Conservation (phyloP, 2,113 vertebrate genomes). For the Labeo catla region DNA sequence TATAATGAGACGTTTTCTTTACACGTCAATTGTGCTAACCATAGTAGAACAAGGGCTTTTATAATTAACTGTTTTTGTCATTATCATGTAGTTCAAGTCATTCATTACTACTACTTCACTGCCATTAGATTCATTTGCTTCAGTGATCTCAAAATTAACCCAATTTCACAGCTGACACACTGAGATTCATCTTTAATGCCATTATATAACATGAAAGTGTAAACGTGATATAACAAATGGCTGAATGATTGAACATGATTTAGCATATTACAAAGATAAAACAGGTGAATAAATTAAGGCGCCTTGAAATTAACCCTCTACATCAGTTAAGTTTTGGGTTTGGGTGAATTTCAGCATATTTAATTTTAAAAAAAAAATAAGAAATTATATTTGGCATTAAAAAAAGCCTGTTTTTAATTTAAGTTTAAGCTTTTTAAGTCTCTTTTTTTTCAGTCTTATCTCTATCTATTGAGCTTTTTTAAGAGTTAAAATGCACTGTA, state of each 20-base stretch:
- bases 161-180: constrained; percentile 10
- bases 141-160: constrained; percentile 5
- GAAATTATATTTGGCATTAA: not conserved
- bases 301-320: not conserved
- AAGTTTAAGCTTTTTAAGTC: too few species aligned
- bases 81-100: not conserved
- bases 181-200: not conserved
- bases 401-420: not conserved
- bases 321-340: not conserved
- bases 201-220: not conserved
- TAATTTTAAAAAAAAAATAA: not conserved
- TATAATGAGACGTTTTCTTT: constrained; percentile 4
- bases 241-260: not conserved
- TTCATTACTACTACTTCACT: not conserved
- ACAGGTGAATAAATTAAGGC: not conserved
- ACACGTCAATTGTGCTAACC: constrained; percentile 40
- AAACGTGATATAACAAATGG: not conserved
- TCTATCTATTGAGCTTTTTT: too few species aligned
- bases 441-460: too few species aligned
- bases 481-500: too few species aligned
- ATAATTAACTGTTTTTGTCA: constrained; percentile 16
- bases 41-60: constrained; percentile 11
- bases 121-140: constrained; percentile 10
- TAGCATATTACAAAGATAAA: not conserved
- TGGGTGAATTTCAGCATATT: not conserved